These are phyloP conservation scores for Protosalanx chinensis DNA, from an alignment of 2,797 vertebrate genomes.

Conservation along the genomic window DNA sequence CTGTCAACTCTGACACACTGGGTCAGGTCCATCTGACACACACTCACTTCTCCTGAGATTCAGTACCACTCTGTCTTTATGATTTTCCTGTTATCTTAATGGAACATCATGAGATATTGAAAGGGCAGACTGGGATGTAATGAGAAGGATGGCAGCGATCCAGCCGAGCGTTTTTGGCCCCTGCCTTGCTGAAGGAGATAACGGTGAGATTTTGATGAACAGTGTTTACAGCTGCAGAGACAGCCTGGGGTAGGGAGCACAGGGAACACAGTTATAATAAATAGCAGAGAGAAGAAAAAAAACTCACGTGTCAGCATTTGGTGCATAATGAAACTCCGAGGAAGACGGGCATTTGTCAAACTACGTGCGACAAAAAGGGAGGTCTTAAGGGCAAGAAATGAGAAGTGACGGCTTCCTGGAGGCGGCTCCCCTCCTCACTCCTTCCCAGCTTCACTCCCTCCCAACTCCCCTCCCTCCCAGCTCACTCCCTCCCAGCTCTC, in stretches of 20 bases:
- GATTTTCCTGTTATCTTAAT: neutral
- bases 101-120: neutral
- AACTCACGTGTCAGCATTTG: constrained; percentile 20
- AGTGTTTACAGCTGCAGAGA: constrained; percentile 46
- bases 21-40: neutral
- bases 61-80: neutral
- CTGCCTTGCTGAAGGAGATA: neutral
- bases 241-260: constrained; percentile 29
- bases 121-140: neutral
- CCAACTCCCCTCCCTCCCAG: no score
- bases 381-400: constrained; percentile 5
- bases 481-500: constrained; percentile 19
- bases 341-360: constrained; percentile 12
- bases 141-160: neutral
- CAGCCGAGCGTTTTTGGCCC: neutral
- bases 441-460: no score
- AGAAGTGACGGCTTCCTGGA: constrained; percentile 2
- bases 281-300: constrained; percentile 22
- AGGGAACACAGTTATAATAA: constrained; percentile 37
- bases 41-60: neutral
- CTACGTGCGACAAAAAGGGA: constrained; percentile 37
- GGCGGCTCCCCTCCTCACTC: constrained; percentile 5
- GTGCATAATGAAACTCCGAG: constrained; percentile 32
- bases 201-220: constrained; percentile 46
- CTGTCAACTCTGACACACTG: neutral